Conservation (phyloP, 1,140 invertebrate genomes). For the Cydia splendana region DNA sequence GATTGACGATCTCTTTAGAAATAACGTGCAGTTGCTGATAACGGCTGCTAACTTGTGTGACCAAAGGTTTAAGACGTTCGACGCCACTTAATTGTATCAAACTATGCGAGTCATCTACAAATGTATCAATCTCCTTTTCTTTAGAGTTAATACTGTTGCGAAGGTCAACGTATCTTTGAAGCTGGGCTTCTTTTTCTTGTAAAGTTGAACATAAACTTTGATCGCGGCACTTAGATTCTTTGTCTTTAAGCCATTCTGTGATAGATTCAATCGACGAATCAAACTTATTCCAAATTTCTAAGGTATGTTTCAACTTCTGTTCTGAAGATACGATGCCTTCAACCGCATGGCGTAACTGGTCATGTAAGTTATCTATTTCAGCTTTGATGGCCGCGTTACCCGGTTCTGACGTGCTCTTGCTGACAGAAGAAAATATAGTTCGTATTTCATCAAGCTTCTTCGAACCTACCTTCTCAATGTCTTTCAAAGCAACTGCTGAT, state of each 20-base stretch:
- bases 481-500: conserved; percentile 84
- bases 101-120: conserved; percentile 93
- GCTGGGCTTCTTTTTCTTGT: conserved; percentile 88
- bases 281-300: conserved; percentile 93
- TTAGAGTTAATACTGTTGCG: conserved; percentile 87
- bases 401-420: conserved; percentile 90
- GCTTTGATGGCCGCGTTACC: conserved; percentile 87
- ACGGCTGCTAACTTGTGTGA: conserved; percentile 93
- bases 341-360: conserved; percentile 83
- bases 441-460: conserved; percentile 86
- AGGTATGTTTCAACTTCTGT: conserved; percentile 85
- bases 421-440: conserved; percentile 84
- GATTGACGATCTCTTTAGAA: conserved; percentile 93
- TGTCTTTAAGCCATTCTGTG: conserved; percentile 91
- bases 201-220: conserved; percentile 90
- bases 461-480: conserved; percentile 86
- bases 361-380: conserved; percentile 86
- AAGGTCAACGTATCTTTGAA: conserved; percentile 87
- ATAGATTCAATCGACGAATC: conserved; percentile 89
- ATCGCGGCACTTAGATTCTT: conserved; percentile 91
- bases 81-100: conserved; percentile 91
- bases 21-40: conserved; percentile 91
- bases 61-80: conserved; percentile 91
- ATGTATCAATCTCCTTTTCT: conserved; percentile 91
- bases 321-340: conserved; percentile 83